phyloP scores from a whole-genome alignment of 2,113 vertebrate genomes.

The Chloropsis cyanopogon region DNA sequence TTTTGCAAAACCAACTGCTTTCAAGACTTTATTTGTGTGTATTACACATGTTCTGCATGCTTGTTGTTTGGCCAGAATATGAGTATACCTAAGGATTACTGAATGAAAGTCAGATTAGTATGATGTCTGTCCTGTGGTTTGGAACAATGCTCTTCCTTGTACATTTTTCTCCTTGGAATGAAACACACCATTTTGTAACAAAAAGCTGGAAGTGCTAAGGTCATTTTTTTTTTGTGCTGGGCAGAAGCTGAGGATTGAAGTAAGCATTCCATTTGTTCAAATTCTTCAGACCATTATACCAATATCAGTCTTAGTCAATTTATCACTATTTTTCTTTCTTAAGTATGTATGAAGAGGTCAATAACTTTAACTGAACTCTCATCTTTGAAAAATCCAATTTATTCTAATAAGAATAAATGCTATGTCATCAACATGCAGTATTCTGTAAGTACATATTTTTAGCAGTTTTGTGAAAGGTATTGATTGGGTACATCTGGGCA shows the following conservation, averaged over 20 bases:
- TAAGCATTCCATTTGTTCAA: background rate
- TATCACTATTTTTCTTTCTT: background rate
- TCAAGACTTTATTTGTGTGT: background rate
- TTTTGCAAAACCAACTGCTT: background rate
- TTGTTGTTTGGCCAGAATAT: background rate
- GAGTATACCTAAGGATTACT: background rate
- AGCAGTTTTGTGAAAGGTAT: constrained; percentile 27
- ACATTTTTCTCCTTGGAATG: background rate
- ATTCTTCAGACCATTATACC: background rate
- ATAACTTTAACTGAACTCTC: background rate
- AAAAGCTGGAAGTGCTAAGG: background rate
- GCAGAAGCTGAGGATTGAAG: background rate
- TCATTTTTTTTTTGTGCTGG: background rate
- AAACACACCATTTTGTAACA: background rate
- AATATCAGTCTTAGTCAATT: background rate
- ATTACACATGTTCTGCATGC: background rate
- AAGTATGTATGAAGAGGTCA: background rate
- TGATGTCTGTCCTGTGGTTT: background rate
- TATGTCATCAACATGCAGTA: background rate
- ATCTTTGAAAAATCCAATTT: background rate
- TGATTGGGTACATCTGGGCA: constrained; percentile 35
- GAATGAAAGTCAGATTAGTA: background rate
- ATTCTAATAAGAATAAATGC: constrained; percentile 38
- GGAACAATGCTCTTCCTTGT: background rate
- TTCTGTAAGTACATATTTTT: constrained; percentile 2